A percentile compares a stretch with the other conserved stretches of the same genome.
Conservation (phyloP, 2,113 vertebrate species). For the Chamaetylas fuelleborni region DNA sequence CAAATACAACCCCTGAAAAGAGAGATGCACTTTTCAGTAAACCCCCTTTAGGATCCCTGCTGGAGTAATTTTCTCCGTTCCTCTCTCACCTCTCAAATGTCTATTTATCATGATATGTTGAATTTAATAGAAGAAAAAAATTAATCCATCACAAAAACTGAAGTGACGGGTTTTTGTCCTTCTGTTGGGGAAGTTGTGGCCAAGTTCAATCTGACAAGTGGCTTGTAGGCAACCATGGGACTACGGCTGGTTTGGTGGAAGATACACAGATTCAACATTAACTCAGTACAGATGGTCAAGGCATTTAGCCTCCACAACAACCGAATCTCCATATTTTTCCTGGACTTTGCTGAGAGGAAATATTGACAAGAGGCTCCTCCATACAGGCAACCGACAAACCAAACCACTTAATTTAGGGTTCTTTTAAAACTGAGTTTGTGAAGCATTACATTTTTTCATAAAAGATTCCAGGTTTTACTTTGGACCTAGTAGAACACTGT, state of each 20-base stretch:
- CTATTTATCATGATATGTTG: neutral
- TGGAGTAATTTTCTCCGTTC: rapidly evolving
- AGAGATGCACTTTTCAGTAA: neutral
- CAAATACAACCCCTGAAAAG: neutral
- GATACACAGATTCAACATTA: neutral
- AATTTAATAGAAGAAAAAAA: neutral
- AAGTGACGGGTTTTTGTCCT: neutral
- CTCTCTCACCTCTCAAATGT: neutral
- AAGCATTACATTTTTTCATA: neutral
- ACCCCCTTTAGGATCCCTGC: neutral
- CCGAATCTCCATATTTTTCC: neutral
- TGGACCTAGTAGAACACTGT: neutral
- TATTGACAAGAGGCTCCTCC: neutral
- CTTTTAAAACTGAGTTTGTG: neutral
- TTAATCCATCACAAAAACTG: neutral
- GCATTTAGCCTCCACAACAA: neutral
- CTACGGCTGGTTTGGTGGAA: neutral
- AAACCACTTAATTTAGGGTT: neutral
- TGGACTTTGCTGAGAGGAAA: neutral
- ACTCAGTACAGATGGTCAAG: too few species aligned
- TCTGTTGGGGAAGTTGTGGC: neutral
- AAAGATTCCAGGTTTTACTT: neutral
- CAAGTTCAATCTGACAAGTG: neutral
- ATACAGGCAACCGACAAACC: neutral
- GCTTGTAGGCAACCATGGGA: neutral